phyloP scores from a whole-genome alignment of 2,797 vertebrate genomes.

The Mus caroli region DNA sequence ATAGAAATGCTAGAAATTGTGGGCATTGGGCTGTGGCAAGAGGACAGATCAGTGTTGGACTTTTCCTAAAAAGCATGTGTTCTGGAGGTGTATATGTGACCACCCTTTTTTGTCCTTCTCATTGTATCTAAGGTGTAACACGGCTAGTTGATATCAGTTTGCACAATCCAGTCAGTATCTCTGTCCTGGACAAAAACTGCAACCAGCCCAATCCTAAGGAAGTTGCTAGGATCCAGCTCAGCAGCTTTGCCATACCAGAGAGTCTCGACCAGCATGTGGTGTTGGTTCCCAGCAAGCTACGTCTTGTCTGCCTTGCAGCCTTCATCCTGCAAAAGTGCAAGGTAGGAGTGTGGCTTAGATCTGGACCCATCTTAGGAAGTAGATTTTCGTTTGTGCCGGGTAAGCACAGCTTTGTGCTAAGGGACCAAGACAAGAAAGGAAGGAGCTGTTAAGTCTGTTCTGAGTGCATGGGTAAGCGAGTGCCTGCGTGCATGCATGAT shows the following conservation, averaged over 20 bases:
- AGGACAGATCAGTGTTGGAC: not conserved
- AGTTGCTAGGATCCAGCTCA: conserved; percentile 65
- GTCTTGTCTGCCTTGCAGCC: conserved; percentile 95
- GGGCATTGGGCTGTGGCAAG: not conserved
- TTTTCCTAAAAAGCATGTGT: not conserved
- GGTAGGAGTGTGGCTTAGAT: conserved; percentile 85
- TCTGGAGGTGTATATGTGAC: not conserved
- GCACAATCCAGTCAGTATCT: conserved; percentile 91
- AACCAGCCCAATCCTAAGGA: conserved; percentile 45
- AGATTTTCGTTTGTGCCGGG: not conserved
- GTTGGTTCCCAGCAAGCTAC: conserved; percentile 95
- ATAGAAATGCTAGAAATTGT: not conserved
- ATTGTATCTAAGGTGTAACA: conserved; percentile 90
- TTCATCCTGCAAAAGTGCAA: conserved; percentile 95
- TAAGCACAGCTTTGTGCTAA: not conserved
- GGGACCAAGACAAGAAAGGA: not conserved
- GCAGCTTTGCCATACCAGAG: conserved; percentile 93
- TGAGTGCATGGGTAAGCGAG: not conserved
- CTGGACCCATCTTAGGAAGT: not conserved
- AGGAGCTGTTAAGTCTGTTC: not conserved
- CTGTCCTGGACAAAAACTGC: conserved; percentile 88
- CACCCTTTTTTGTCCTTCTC: not conserved
- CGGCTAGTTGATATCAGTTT: conserved; percentile 94
- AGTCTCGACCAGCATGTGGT: conserved; percentile 92
- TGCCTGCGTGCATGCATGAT: not conserved